phyloP scores from a whole-genome alignment of 2,888 invertebrate species.

The Gymnoscelis rufifasciata region DNA sequence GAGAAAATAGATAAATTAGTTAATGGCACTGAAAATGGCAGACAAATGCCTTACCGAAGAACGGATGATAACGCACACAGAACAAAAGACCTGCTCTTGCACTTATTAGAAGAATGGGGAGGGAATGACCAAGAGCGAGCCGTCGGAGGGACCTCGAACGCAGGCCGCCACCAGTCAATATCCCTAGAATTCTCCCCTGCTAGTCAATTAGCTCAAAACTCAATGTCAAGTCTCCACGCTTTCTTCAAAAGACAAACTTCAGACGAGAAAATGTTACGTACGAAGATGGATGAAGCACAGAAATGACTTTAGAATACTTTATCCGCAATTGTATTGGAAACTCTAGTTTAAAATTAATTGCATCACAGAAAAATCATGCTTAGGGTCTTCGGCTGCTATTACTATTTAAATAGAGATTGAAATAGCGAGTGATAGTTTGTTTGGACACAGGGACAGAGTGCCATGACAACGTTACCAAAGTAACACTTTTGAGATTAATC shows the following conservation, averaged over 20 bases:
- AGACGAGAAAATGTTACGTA: conserved; percentile 65
- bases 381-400: conserved; percentile 9
- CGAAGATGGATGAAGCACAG: conserved; percentile 51
- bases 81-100: conserved; percentile 87
- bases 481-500: conserved; percentile 61
- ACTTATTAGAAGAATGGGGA: conserved; percentile 88
- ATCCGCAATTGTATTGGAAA: background rate
- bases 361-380: conserved; percentile 16
- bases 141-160: conserved; percentile 72
- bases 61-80: conserved; percentile 81
- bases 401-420: conserved; percentile 2
- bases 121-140: conserved; percentile 75
- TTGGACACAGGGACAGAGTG: conserved; percentile 37
- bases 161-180: conserved; percentile 82
- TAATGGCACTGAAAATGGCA: conserved; percentile 61
- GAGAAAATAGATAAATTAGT: conserved; percentile 70
- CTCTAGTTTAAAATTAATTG: background rate
- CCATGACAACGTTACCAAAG: conserved; percentile 75
- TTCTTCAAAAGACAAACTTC: conserved; percentile 85
- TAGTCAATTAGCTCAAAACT: conserved; percentile 85
- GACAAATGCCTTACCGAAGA: conserved; percentile 69
- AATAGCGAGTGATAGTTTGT: conserved; percentile 12
- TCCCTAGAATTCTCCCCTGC: conserved; percentile 87
- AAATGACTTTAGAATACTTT: conserved; percentile 42
- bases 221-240: conserved; percentile 89